Evolutionary conservation across 2,797 vertebrate species (phyloP).

Genomic region (Mus caroli): DNA sequence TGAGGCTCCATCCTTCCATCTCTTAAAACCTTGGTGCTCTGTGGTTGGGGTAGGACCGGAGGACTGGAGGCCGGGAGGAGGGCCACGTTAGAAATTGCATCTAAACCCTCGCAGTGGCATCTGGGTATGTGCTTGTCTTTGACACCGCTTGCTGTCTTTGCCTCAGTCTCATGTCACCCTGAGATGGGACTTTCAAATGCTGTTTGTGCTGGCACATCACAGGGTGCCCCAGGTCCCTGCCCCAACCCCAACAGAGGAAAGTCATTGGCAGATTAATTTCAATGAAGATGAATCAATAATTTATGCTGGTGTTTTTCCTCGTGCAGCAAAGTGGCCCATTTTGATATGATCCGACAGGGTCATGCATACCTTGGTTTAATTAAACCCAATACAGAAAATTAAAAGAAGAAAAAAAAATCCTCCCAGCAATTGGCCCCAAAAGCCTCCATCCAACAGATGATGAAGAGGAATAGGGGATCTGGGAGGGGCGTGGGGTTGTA

Average conservation of each 20-base stretch:
- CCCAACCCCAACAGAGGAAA: background rate
- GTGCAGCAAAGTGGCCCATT: constrained; percentile 69
- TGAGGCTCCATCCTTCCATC: background rate
- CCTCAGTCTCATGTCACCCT: background rate
- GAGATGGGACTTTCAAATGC: background rate
- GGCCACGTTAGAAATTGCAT: background rate
- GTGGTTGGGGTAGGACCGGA: accelerated
- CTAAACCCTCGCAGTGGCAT: accelerated
- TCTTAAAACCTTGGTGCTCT: background rate
- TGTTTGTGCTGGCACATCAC: background rate
- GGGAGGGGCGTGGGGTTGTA: constrained; percentile 17
- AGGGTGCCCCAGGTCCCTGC: background rate
- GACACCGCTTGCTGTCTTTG: background rate
- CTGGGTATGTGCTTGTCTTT: background rate
- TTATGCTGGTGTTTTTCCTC: constrained; percentile 84
- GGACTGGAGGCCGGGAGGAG: background rate
- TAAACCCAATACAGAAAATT: constrained; percentile 87
- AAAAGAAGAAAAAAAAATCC: constrained; percentile 76
- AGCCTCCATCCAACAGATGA: constrained; percentile 78
- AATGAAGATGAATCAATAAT: constrained; percentile 86
- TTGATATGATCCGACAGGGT: constrained; percentile 86
- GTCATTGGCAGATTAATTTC: constrained; percentile 86
- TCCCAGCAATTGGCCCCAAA: constrained; percentile 65
- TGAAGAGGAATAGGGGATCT: constrained; percentile 75
- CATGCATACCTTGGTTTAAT: constrained; percentile 86